Percentiles rank a stretch among this genome's conserved stretches.
phyloP scores from a whole-genome alignment of 2,113 vertebrate species.

The Myodes glareolus region DNA sequence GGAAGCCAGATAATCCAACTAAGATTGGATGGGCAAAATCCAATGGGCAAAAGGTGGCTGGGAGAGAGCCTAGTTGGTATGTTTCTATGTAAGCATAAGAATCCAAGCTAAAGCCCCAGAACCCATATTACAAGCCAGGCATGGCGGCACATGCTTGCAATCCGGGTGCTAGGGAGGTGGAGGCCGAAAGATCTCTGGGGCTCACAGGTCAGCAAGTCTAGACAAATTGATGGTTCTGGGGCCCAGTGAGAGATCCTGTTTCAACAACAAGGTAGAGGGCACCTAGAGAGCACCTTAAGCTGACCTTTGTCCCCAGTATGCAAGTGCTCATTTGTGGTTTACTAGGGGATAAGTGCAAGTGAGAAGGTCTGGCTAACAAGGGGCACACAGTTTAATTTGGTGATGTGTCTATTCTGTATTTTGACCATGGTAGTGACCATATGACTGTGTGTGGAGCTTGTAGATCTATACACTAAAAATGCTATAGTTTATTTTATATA shows the following conservation, averaged over 20 bases:
- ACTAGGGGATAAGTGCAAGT: not conserved
- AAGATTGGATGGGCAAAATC: no score
- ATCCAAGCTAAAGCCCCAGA: not conserved
- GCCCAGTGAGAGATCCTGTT: not conserved
- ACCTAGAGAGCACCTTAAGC: not conserved
- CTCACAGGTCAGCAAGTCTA: not conserved
- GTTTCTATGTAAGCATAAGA: not conserved
- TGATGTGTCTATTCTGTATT: not conserved
- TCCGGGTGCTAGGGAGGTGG: not conserved
- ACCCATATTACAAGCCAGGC: not conserved
- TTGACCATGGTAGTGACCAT: not conserved
- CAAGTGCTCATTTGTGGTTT: not conserved
- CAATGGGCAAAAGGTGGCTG: not conserved
- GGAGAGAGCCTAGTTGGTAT: not conserved
- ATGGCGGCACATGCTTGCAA: not conserved
- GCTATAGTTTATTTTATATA: not conserved
- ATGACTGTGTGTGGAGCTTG: not conserved
- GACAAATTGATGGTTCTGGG: not conserved
- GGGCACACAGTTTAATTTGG: not conserved
- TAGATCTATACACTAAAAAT: not conserved
- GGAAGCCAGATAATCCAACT: slow-evolving; percentile 31
- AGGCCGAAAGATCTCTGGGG: not conserved
- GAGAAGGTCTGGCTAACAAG: not conserved
- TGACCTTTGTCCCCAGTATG: not conserved
- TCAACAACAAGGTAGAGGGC: not conserved